phyloP scores from a whole-genome alignment of 2,113 vertebrate species.

The Zosterops pallidus region DNA sequence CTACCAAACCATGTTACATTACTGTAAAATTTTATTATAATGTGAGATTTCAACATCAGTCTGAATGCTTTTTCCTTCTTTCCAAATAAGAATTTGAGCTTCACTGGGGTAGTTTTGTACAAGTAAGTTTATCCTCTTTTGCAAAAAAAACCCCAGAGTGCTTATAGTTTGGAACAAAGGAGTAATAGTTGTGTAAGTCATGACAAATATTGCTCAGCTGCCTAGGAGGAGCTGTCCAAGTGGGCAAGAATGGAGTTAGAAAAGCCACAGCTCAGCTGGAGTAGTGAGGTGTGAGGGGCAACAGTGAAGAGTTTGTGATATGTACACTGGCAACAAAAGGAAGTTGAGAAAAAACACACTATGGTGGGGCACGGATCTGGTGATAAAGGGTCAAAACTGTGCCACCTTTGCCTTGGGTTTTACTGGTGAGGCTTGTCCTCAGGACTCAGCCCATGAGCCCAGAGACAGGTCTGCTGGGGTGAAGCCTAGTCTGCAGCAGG shows the following conservation, averaged over 20 bases:
- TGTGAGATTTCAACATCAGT: not conserved
- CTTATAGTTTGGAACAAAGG: not conserved
- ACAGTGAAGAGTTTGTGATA: not conserved
- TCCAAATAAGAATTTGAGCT: not conserved
- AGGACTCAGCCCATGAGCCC: not conserved
- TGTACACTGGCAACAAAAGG: not conserved
- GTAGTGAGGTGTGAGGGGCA: not conserved
- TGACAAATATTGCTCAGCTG: not conserved
- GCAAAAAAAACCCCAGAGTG: not conserved
- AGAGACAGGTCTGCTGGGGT: not conserved
- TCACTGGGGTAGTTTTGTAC: not conserved
- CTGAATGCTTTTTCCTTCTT: not conserved
- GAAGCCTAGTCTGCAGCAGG: not conserved
- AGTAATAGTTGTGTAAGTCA: not conserved
- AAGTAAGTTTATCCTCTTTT: not conserved
- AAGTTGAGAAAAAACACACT: not conserved
- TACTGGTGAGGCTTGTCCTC: not conserved
- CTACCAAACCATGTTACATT: not conserved
- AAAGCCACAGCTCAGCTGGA: not conserved
- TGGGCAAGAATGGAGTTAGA: not conserved
- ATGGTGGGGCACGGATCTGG: not conserved
- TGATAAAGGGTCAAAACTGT: not conserved
- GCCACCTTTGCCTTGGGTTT: not conserved
- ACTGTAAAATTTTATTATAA: not conserved
- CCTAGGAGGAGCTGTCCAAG: not conserved